These are phyloP conservation scores for Aphelenchoides fujianensis DNA, from an alignment of 1,140 invertebrate species.

Conservation along the genomic window DNA sequence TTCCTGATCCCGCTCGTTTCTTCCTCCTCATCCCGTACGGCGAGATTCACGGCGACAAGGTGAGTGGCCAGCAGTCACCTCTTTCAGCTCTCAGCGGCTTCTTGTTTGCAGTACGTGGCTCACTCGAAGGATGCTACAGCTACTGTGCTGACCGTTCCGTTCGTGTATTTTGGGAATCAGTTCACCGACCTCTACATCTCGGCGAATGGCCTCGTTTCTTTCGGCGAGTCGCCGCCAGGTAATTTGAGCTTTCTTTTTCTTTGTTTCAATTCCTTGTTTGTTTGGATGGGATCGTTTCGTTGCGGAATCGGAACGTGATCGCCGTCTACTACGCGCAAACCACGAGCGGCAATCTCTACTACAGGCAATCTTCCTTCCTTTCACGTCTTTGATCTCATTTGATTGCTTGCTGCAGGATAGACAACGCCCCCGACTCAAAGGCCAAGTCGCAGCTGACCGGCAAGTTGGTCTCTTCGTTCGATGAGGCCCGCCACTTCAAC, in stretches of 20 bases:
- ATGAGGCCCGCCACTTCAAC: constrained; percentile 10
- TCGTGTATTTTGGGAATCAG: not conserved
- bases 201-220: constrained; percentile 17
- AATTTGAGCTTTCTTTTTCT: too few species aligned
- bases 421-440: not conserved
- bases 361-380: constrained; percentile 13
- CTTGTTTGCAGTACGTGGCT: constrained; percentile 11
- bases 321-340: constrained; percentile 20
- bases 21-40: constrained; percentile 14
- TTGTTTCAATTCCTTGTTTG: too few species aligned
- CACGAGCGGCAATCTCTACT: constrained; percentile 21
- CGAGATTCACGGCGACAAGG: constrained; percentile 3
- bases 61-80: too few species aligned
- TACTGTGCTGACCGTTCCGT: constrained; percentile 18
- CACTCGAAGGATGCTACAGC: not conserved
- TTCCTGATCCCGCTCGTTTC: not conserved
- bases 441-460: not conserved
- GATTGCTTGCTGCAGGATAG: not conserved
- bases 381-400: not conserved
- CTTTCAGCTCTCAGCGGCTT: too few species aligned
- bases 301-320: constrained; percentile 12
- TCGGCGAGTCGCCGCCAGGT: constrained; percentile 8
- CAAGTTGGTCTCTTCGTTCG: constrained; percentile 7
- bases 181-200: constrained; percentile 19
- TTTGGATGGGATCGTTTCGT: not conserved